These are phyloP conservation scores for Brachyhypopomus gauderio DNA, from an alignment of 2,113 vertebrate genomes.

Conservation along the genomic window DNA sequence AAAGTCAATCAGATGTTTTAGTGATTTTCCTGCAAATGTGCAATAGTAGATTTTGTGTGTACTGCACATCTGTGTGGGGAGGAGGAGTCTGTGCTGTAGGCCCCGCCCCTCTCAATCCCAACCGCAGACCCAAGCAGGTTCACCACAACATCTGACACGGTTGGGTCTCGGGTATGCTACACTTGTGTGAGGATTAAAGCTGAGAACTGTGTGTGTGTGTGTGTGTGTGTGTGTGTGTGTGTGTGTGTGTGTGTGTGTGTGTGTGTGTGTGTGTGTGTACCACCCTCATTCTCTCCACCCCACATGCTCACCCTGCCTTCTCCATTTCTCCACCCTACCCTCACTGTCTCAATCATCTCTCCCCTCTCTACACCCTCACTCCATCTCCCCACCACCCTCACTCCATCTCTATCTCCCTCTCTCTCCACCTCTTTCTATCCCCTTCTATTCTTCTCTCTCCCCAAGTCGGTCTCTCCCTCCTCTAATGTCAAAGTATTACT, in stretches of 20 bases:
- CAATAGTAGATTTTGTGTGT: too few species aligned
- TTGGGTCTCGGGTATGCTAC: background rate
- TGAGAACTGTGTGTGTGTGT: background rate
- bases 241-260: slow-evolving; percentile 17
- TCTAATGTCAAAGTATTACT: background rate
- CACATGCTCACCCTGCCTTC: background rate
- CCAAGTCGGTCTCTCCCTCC: background rate
- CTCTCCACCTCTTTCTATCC: background rate
- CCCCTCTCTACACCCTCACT: background rate
- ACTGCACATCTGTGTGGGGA: too few species aligned
- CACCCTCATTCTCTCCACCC: too few species aligned
- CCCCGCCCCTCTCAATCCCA: background rate
- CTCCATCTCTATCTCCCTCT: background rate
- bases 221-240: slow-evolving; percentile 1
- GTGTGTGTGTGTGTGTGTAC: background rate
- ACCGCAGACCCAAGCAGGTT: background rate
- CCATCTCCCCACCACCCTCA: background rate
- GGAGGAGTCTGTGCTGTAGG: too few species aligned
- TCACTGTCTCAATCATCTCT: background rate
- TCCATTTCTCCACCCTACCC: background rate
- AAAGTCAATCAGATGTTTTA: too few species aligned
- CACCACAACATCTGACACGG: background rate
- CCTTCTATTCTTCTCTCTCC: too few species aligned
- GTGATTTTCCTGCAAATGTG: too few species aligned
- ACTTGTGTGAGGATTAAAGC: background rate